Evolutionary conservation across 2,113 vertebrate genomes (phyloP), one percentile per base, ranked within the genome.

Genomic region (Mesitornis unicolor): DNA sequence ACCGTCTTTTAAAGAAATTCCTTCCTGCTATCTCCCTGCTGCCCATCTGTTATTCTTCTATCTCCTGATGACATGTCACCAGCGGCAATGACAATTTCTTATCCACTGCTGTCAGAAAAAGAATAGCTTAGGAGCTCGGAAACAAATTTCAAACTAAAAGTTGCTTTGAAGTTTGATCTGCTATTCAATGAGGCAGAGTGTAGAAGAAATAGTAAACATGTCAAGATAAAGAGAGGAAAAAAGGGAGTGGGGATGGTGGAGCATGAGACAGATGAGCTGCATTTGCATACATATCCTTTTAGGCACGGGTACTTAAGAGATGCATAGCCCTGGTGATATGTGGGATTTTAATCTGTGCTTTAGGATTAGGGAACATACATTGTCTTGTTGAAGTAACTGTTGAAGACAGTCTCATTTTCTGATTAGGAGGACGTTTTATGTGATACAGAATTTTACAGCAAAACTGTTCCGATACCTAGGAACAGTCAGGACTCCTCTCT

Each of bases 111-210:
- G 91, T 96, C 96, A 93, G 91, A 79, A 90, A 90, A 94, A 93
- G 84, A 97, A 96, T 94, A 78, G 91, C 56, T 90, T 68, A 60
- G 88, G 87, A 96, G 92, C 93, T 83, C 64, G 61, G 92, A 96
- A 97, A 97, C 92, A 95, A 97, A 97, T 95, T 88, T 95, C 84
- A 88, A 60, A 91, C 87, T 84, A 91, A 92, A 94, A 95, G 88
- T 95, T 94, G 88, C 95, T 97, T 96, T 97, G 96, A 96, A 96
- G 97, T 97, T 96, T 92, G 91, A 96, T 97, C 93, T 92, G 90
- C 93, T 93, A 77, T 94, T 96, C 94, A 70, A 50, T 45, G 80
- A 53, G 94, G 83, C 69, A 90, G 53, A 88, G 56, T 65, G 85
- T 53, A 89, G 82, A 64, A 89, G 93, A 95, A 97, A 92, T 67